A percentile compares a stretch with the other conserved stretches of the same genome.
Conservation (phyloP, 2,797 vertebrate species). For the Mycteria americana region DNA sequence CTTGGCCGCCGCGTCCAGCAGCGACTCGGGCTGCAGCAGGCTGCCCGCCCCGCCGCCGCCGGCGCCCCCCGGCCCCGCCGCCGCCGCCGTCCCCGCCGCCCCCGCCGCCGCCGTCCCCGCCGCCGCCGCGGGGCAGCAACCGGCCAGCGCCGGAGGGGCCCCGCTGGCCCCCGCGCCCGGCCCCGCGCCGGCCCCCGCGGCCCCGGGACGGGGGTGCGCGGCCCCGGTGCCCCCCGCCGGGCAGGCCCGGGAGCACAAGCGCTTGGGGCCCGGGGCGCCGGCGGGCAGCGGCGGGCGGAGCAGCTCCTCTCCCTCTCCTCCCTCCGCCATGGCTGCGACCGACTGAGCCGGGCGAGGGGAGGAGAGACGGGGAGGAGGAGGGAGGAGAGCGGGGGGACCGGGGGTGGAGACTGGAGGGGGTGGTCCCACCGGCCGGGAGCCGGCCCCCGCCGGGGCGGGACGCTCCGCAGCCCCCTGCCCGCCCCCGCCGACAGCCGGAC, state of each 20-base stretch:
- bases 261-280: conserved; percentile 80
- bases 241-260: conserved; percentile 86
- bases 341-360: conserved; percentile 40
- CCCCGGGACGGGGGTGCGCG: conserved; percentile 72
- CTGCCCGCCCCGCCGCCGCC: conserved; percentile 69
- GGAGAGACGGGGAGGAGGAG: conserved; percentile 74
- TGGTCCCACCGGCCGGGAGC: conserved; percentile 5
- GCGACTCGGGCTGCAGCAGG: conserved; percentile 86
- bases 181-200: conserved; percentile 55
- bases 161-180: conserved; percentile 85
- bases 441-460: conserved; percentile 17
- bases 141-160: conserved; percentile 73
- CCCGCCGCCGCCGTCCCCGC: conserved; percentile 77
- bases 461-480: background rate
- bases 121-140: conserved; percentile 70
- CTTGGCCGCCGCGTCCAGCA: conserved; percentile 95
- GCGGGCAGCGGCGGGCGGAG: conserved; percentile 81
- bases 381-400: conserved; percentile 60
- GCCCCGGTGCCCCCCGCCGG: conserved; percentile 71
- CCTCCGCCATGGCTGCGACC: conserved; percentile 90
- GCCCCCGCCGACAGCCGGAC: background rate
- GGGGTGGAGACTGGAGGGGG: background rate
- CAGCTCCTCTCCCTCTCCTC: conserved; percentile 85
- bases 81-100: conserved; percentile 75
- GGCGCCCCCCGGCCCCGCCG: conserved; percentile 30